Base-by-base conservation (phyloP, 2,888 invertebrate species). In the Nephrocerus scutellatus region DNA sequence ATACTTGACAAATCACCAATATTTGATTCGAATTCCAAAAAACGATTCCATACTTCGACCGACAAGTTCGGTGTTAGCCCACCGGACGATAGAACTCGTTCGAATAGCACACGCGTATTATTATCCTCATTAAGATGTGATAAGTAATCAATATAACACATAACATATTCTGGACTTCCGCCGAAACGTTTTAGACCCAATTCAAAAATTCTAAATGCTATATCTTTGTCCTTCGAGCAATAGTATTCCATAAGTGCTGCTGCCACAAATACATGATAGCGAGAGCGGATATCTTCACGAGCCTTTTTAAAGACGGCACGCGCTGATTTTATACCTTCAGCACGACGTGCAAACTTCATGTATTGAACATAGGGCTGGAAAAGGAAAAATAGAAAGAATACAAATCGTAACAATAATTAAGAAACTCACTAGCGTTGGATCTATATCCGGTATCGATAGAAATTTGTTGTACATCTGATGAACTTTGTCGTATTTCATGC, bases 61-160 rank as follows among this genome's bases (percentile, higher is more conserved):
- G 93, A 92, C 67, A 90, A 85, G 60, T 95, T 92, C 0, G 88
- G 82, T 53, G 88, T 83, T 30, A 98, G 71, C 43, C 85, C 88
- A 29, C 91, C 92, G 0, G 93, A 91, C 0, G 93, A 91, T 2
- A 98, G 73, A 3, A 98, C 93, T 12, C 97, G 73, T 67, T 98
- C 98, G 70, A 97, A 99, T 26, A 99, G 71, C n/a, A 99, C 98
- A 35, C 98, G 75, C 0, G 98, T 99, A 68, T 99, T 98, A 69
- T 99, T 99, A 63, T 99, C 98, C 79, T 98, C 97, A 67, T 99
- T 99, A 25, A 98, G 73, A 79, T 97, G 96, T 7, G 95, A 92
- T 38, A 96, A 70, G 57, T 96, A 98, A 67, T 98, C 96, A 43
- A 98, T 89, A 60, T 97, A 99, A 55, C 90, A 88, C 48, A 91